Evolutionary conservation across 2,888 invertebrate genomes (phyloP), one percentile per base, ranked within the genome.

Genomic region (Leistus spinibarbis): DNA sequence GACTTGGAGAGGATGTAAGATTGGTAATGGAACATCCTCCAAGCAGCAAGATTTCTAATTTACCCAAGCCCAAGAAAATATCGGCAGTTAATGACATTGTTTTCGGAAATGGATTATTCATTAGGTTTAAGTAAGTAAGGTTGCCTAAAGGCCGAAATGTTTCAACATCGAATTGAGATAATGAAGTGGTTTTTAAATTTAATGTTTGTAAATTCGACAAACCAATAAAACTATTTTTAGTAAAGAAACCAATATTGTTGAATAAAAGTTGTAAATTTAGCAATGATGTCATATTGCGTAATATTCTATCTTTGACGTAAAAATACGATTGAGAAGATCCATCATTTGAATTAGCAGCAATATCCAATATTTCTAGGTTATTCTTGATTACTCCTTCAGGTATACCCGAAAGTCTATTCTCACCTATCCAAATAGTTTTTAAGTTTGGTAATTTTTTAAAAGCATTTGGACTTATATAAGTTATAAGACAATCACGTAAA

Each of bases 381-480:
- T 86, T 85, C 2, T 87, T 83, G n/a, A 89, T 81, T 40, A 87
- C 87, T 1, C 87, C 88, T n/a, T 85, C 83, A 57, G 89, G 89
- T 9, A 89, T 81, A 0, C 87, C 86, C 0, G 87, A 84, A 22
- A 90, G 82, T 78, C 87, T 87, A 78, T 91, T 91, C 0, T 87
- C 87, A 65, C 86, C 86, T 54, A 91, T 79, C 13, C 88, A 79
- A 3, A 91, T 81, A 0, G 86, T 86, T 79, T 85, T 86, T 0
- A 91, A 82, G 66, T 87, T 88, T 0, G 90, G 89, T 79, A 90
- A 85, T 66, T 85, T 85, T 16, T 80, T 81, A 77, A 90, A 90
- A 0, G 89, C 86, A 63, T 87, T 83, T 1, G 85, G 79, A 0
- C 86, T 86, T 54, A 91, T 85, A 17, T 82, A 82, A 54, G 88